Conservation (phyloP, 1,140 invertebrate species). For the Drosophila melanica region DNA sequence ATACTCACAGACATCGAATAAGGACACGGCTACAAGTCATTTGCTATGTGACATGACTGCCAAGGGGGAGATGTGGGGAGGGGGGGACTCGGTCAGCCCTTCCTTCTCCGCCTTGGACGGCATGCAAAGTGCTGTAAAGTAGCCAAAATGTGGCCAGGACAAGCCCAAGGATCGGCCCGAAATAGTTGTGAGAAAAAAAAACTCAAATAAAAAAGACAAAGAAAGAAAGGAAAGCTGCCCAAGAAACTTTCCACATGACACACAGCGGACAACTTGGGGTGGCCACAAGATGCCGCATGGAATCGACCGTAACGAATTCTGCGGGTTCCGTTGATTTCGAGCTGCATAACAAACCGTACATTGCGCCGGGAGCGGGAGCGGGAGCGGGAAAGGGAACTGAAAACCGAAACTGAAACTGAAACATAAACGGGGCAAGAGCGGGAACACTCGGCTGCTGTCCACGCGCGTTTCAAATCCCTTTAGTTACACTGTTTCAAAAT, state of each 20-base stretch:
- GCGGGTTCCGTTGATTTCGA: constrained; percentile 78
- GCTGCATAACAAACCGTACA: constrained; percentile 28
- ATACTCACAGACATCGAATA: too few species aligned
- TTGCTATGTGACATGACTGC: constrained; percentile 64
- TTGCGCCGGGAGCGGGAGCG: constrained; percentile 5
- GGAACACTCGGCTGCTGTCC: constrained; percentile 30
- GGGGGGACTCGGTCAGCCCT: constrained; percentile 6
- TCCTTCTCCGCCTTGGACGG: neutral
- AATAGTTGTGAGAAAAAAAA: constrained; percentile 2
- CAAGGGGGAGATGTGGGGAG: constrained; percentile 7
- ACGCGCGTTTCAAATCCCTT: constrained; percentile 82
- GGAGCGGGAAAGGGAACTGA: neutral
- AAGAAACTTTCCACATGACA: constrained; percentile 75
- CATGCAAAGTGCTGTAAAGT: constrained; percentile 65
- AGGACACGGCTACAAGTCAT: constrained; percentile 52
- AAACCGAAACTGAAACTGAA: too few species aligned
- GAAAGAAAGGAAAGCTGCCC: constrained; percentile 16
- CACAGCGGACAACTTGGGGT: constrained; percentile 28
- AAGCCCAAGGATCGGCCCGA: constrained; percentile 1
- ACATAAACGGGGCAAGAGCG: too few species aligned
- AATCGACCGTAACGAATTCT: constrained; percentile 74
- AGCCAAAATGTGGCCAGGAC: constrained; percentile 52
- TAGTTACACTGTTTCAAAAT: constrained; percentile 82
- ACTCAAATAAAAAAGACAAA: constrained; percentile 32
- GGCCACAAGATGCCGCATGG: constrained; percentile 27